phyloP scores from a whole-genome alignment of 2,888 invertebrate species.

The Deroplatys truncata region DNA sequence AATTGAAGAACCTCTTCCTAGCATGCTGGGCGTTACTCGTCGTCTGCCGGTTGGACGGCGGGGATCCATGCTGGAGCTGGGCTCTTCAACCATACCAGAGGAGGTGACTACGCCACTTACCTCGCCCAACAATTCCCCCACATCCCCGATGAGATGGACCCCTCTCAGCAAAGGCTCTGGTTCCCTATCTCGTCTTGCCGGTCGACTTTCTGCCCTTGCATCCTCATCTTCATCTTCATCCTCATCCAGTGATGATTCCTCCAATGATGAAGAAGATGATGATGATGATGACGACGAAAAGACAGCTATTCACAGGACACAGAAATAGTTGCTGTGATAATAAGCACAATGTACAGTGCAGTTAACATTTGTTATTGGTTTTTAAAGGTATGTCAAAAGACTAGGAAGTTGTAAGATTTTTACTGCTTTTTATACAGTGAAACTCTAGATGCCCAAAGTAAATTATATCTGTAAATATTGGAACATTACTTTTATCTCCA shows the following conservation, averaged over 20 bases:
- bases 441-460: not conserved
- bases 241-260: conserved; percentile 42
- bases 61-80: conserved; percentile 79
- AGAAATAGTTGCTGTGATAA: conserved; percentile 1
- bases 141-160: not conserved
- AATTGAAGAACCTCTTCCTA: conserved; percentile 51
- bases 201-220: conserved; percentile 7
- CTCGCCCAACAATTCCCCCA: conserved; percentile 38
- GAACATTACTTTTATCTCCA: too few species aligned
- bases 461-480: too few species aligned
- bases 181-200: not conserved
- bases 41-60: conserved; percentile 64
- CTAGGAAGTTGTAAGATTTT: not conserved
- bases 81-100: conserved; percentile 60
- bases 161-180: conserved; percentile 8
- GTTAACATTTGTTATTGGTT: not conserved
- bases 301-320: conserved; percentile 18
- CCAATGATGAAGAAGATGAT: conserved; percentile 44
- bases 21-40: conserved; percentile 44
- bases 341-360: not conserved
- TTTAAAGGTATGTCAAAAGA: not conserved
- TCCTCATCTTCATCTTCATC: conserved; percentile 58
- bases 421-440: not conserved
- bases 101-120: conserved; percentile 45
- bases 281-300: conserved; percentile 36